These are phyloP conservation scores for Elephas maximus DNA, from an alignment of 2,113 vertebrate species.

Conservation along the genomic window DNA sequence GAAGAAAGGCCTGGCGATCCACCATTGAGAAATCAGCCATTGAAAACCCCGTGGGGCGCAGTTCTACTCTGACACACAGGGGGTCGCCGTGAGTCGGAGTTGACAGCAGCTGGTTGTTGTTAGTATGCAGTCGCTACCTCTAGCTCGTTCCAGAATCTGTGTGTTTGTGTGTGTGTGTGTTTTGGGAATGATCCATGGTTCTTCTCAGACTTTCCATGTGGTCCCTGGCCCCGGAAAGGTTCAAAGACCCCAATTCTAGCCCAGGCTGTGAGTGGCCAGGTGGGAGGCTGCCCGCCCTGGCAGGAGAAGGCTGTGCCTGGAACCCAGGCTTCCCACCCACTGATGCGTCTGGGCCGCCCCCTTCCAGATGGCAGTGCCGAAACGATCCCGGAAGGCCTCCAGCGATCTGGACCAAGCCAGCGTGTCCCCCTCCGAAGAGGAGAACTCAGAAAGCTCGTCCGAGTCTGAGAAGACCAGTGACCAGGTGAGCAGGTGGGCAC, in stretches of 20 bases:
- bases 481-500: slow-evolving; percentile 89
- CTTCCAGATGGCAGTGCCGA: slow-evolving; percentile 87
- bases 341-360: background rate
- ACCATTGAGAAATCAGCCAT: background rate
- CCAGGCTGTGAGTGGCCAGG: accelerated
- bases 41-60: background rate
- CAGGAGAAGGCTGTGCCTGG: background rate
- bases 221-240: background rate
- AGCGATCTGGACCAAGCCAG: slow-evolving; percentile 95
- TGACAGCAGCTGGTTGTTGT: too few species aligned
- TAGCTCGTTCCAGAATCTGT: background rate
- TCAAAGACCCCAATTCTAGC: background rate
- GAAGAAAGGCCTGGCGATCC: background rate
- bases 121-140: too few species aligned
- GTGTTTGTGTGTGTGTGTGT: background rate
- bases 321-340: slow-evolving; percentile 56
- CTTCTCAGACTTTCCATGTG: background rate
- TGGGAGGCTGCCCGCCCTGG: background rate
- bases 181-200: background rate
- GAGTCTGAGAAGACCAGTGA: slow-evolving; percentile 98
- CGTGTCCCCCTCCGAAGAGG: slow-evolving; percentile 94
- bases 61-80: background rate
- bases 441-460: slow-evolving; percentile 94
- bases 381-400: slow-evolving; percentile 94
- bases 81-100: background rate